Evolutionary conservation across 1,140 invertebrate species (phyloP).

Genomic region (Hermatobates lingyangjiaoensis): DNA sequence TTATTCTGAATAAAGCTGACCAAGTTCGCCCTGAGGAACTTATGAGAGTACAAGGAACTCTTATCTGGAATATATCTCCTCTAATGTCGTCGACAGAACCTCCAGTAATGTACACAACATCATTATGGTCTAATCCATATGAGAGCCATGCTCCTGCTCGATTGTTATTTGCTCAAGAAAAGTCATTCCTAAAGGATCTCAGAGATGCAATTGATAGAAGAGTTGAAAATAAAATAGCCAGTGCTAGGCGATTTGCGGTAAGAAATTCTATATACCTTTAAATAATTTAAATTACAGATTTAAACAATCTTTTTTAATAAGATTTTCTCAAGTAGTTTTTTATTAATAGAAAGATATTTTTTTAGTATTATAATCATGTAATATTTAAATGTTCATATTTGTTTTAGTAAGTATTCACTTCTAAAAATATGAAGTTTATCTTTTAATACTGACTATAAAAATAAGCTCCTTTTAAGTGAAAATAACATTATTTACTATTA

Average conservation of each 20-base stretch:
- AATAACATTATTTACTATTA: too few species aligned
- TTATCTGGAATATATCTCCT: slow-evolving; percentile 92
- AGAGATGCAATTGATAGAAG: slow-evolving; percentile 63
- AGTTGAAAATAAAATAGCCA: slow-evolving; percentile 85
- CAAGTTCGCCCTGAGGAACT: slow-evolving; percentile 80
- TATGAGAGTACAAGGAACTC: slow-evolving; percentile 75
- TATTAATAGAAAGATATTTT: neutral
- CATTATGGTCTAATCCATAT: slow-evolving; percentile 72
- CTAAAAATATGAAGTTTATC: too few species aligned
- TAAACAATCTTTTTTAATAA: neutral
- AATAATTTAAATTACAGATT: neutral
- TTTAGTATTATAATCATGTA: too few species aligned
- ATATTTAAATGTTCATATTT: too few species aligned
- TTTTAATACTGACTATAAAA: too few species aligned
- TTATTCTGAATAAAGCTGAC: slow-evolving; percentile 87
- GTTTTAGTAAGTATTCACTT: too few species aligned
- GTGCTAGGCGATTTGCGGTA: slow-evolving; percentile 80
- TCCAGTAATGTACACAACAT: slow-evolving; percentile 86
- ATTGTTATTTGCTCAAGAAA: slow-evolving; percentile 67
- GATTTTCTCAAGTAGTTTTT: neutral
- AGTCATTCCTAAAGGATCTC: slow-evolving; percentile 67
- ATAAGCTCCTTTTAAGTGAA: too few species aligned
- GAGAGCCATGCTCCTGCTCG: slow-evolving; percentile 56
- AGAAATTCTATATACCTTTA: slow-evolving; percentile 24
- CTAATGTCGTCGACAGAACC: slow-evolving; percentile 82